Evolutionary conservation across 1,140 invertebrate genomes (phyloP), one percentile per base, ranked within the genome.

Genomic region (Diorhabda carinulata): DNA sequence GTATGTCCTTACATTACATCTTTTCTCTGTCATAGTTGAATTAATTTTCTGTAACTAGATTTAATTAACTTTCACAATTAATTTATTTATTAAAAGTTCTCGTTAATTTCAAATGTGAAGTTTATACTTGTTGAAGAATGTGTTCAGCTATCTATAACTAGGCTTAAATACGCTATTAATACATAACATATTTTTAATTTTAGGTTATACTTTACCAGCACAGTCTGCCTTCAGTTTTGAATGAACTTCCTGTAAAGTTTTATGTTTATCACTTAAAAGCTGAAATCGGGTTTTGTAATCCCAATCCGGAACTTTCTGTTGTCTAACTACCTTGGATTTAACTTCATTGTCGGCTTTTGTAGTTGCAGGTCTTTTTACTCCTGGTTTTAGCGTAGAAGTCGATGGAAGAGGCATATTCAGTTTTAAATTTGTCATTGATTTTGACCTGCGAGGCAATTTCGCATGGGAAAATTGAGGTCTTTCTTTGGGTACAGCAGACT

Each of bases 211-310:
- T 62, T 69, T 58, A 73, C 72, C 64, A 42, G 42, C 41, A 7
- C 58, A 10, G 63, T 71, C 66, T 5, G 8, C 40, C 60, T 71
- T 71, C 41, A 69, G 43, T n/a, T 41, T 45, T 58, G 68, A 69
- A 1, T 58, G 43, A 40, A 41, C 43, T 5, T 71, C 72, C n/a
- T 66, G 43, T 66, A 63, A 40, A 8, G n/a, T 0, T 2, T 9
- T 47, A 60, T 71, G 65, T 60, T 66, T 69, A 40, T 71, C 70
- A 66, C 69, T 57, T 10, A 73, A 66, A 57, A 68, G 63, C 9
- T 71, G 47, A 64, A 71, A 73, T 4, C 72, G 44, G 7, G 43
- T 62, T 70, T 73, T 73, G 57, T 73, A 73, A 68, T 73, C 72
- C 72, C 72, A 73, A 57, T 67, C 67, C 47, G 72, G 69, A n/a